These are phyloP conservation scores for Silvanus unidentatus DNA, from an alignment of 2,888 invertebrate genomes.

Conservation along the genomic window DNA sequence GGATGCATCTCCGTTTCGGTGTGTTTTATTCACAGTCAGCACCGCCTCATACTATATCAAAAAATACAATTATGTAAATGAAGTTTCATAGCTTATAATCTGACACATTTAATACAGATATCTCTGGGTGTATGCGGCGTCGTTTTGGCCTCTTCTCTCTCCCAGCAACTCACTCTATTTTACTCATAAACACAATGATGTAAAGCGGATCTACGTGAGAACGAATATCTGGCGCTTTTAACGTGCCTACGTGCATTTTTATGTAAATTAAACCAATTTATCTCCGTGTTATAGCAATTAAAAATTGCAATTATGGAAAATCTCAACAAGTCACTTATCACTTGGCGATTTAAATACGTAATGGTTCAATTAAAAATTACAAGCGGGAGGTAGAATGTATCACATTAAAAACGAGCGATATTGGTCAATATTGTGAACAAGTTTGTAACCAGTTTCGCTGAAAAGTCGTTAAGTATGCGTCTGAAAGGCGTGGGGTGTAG, in stretches of 20 bases:
- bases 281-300: conserved; percentile 32
- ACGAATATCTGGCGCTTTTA: conserved; percentile 25
- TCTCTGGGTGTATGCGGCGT: conserved; percentile 17
- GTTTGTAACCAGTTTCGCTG: too few species aligned
- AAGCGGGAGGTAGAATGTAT: too few species aligned
- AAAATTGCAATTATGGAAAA: conserved; percentile 24
- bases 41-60: conserved; percentile 14
- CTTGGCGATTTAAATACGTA: neutral
- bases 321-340: conserved; percentile 8
- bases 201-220: conserved; percentile 30
- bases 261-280: conserved; percentile 37
- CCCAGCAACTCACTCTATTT: too few species aligned
- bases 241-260: conserved; percentile 28
- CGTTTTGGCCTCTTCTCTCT: too few species aligned
- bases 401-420: too few species aligned
- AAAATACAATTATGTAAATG: conserved; percentile 39
- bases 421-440: too few species aligned
- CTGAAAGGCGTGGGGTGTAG: too few species aligned
- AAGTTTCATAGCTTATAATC: conserved; percentile 39
- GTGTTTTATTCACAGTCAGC: too few species aligned
- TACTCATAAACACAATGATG: conserved; percentile 19
- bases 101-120: conserved; percentile 40
- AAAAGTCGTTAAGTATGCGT: too few species aligned
- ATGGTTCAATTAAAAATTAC: too few species aligned
- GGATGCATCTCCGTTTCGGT: too few species aligned